These are phyloP conservation scores for Forficula auricularia DNA, from an alignment of 1,140 invertebrate species.

Conservation along the genomic window DNA sequence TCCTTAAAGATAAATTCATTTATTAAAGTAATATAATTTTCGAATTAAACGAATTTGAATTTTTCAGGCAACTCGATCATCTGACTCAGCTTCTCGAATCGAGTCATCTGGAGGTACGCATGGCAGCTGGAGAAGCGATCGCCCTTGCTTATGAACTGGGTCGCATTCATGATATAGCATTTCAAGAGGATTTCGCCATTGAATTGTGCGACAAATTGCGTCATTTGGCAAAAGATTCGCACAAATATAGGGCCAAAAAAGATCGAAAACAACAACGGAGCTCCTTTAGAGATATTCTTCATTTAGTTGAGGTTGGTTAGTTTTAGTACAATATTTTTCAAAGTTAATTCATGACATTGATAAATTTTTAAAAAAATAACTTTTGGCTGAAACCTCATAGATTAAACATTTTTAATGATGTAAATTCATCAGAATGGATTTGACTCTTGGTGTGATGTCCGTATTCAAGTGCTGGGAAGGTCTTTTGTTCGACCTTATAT, in stretches of 20 bases:
- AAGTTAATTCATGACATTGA: no score
- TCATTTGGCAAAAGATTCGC: constrained; percentile 74
- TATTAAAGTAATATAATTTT: no score
- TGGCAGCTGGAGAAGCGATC: constrained; percentile 77
- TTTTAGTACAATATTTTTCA: no score
- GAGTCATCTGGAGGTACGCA: constrained; percentile 63
- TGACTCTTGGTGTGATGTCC: no score
- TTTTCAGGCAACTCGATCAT: constrained; percentile 37
- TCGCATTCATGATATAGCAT: constrained; percentile 45
- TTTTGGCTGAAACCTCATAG: no score
- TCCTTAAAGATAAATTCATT: no score
- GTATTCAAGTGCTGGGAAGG: no score
- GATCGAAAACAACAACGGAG: constrained; percentile 82
- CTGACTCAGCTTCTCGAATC: constrained; percentile 55
- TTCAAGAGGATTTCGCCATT: constrained; percentile 35
- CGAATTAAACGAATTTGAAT: no score
- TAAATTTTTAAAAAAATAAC: no score
- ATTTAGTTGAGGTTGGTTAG: constrained; percentile 51
- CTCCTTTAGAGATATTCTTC: constrained; percentile 70
- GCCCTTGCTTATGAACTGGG: constrained; percentile 73
- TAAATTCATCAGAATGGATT: no score
- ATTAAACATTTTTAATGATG: no score
- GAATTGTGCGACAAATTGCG: constrained; percentile 45
- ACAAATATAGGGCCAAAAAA: constrained; percentile 84
- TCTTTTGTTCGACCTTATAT: no score